These are phyloP conservation scores for Pedionomus torquatus DNA, from an alignment of 2,113 vertebrate species.

Conservation along the genomic window DNA sequence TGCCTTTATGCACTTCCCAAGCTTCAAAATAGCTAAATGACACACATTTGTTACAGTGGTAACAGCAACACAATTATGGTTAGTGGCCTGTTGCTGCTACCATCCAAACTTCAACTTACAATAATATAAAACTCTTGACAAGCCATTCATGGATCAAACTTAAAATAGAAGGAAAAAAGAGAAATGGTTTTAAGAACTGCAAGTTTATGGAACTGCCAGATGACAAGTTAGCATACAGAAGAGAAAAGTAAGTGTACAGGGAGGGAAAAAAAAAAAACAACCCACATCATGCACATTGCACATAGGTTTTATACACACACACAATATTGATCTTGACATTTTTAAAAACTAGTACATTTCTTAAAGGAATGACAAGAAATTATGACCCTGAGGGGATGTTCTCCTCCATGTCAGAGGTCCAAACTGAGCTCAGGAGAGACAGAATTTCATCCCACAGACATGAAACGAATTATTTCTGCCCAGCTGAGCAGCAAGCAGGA, in stretches of 20 bases:
- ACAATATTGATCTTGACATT: background rate
- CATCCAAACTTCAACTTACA: constrained; percentile 42
- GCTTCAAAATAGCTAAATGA: constrained; percentile 58
- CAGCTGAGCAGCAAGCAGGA: background rate
- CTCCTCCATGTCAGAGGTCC: background rate
- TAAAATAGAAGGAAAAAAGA: constrained; percentile 16
- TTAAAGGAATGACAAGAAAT: background rate
- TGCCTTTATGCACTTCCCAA: constrained; percentile 49
- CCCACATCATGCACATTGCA: accelerated
- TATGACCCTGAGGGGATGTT: background rate
- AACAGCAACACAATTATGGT: constrained; percentile 67
- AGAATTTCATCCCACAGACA: background rate
- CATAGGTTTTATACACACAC: background rate
- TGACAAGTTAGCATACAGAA: background rate
- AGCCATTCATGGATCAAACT: constrained; percentile 49
- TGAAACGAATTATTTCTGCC: background rate
- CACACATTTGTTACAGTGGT: constrained; percentile 62
- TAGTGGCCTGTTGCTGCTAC: constrained; percentile 57
- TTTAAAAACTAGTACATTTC: background rate
- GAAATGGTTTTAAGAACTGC: constrained; percentile 9
- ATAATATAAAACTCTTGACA: constrained; percentile 56
- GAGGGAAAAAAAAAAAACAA: background rate
- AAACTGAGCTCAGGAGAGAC: background rate
- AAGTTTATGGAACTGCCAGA: background rate
- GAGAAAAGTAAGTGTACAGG: background rate